phyloP scores from a whole-genome alignment of 37 sponge, comb jelly and placozoan species.

The Corticium candelabrum region DNA sequence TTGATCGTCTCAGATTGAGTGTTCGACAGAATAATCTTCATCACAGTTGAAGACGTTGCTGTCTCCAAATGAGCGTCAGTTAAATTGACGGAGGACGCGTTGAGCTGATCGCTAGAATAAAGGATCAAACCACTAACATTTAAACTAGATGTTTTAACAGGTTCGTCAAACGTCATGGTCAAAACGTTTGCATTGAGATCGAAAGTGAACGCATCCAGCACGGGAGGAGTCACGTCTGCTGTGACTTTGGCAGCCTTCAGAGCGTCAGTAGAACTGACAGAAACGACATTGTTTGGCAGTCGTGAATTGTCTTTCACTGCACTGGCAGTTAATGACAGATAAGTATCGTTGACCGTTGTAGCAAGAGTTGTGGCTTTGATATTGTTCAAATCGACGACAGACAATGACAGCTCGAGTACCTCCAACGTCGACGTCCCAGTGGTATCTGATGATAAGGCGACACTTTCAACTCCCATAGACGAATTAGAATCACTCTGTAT shows the following conservation, averaged over 20 bases:
- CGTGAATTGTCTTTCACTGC: conserved; percentile 29
- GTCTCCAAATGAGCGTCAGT: background rate
- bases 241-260: conserved; percentile 32
- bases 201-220: conserved; percentile 30
- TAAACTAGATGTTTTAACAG: conserved; percentile 46
- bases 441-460: background rate
- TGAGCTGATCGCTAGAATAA: background rate
- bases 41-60: background rate
- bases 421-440: background rate
- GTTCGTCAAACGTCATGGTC: conserved; percentile 77
- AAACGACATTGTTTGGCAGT: conserved; percentile 23
- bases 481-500: conserved; percentile 20
- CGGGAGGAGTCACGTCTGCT: conserved; percentile 44
- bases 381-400: conserved; percentile 20
- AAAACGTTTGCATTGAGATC: conserved; percentile 51
- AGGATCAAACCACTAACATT: conserved; percentile 42
- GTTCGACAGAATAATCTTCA: background rate
- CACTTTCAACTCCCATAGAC: background rate
- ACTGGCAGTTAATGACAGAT: conserved; percentile 17
- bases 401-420: conserved; percentile 12
- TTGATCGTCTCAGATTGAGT: background rate
- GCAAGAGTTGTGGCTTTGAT: conserved; percentile 53
- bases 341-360: conserved; percentile 27
- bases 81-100: background rate
- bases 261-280: conserved; percentile 20